Evolutionary conservation across 2,113 vertebrate species (phyloP), one percentile per base, ranked within the genome.

Genomic region (Promerops cafer): DNA sequence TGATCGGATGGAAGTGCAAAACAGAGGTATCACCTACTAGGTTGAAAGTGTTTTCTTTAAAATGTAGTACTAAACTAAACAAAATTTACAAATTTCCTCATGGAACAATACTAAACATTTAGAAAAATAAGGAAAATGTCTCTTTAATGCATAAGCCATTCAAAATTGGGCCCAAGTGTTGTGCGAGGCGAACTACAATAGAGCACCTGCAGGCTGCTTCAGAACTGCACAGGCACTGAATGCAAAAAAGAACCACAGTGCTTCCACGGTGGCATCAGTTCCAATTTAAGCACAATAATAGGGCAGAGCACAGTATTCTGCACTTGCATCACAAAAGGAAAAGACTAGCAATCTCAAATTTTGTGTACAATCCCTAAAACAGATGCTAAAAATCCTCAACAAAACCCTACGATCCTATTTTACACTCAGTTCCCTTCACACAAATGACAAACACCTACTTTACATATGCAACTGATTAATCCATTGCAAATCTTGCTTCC

Each of bases 201-300:
- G 94, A 94, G 87, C 4, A 42, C 89, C 96, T 87, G 96, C 96
- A 91, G 95, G 93, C 92, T 96, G 92, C 96, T 85, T 97, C 94
- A 94, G 89, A 97, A 95, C 89, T 77, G 94, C 89, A 87, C 89
- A 94, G 83, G 90, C 90, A 88, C 88, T 92, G 90, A 96, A 96
- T 93, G 96, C 94, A 92, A 89, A 94, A 96, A 96, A 82, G 94
- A 96, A 57, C 81, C 81, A 91, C 91, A 82, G 94, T 49, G 91
- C 78, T 94, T 95, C 92, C 87, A 84, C 3, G 4, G 89, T 89
- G 89, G 87, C 92, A 94, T 89, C 83, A 49, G 77, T 15, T 96
- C 93, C 93, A 80, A 93, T 96, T 95, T 94, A 92, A 93, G 90
- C 72, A 96, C 90, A 95, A 97, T 95, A 97, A 96, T 81, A 94